Conservation (phyloP, 2,888 invertebrate species). For the Drosophila antonietae region DNA sequence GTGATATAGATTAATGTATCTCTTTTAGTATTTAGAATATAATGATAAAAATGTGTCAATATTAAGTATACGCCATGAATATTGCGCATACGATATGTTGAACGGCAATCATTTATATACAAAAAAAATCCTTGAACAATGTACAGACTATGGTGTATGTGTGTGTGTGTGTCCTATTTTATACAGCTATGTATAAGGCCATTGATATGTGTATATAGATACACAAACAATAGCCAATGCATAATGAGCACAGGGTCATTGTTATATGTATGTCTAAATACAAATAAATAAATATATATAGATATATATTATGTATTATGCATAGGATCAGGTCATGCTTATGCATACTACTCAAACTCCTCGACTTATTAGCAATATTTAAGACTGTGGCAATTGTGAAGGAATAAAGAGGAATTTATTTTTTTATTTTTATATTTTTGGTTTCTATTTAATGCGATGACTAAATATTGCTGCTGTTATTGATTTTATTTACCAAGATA, state of each 20-base stretch:
- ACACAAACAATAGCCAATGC: slow-evolving; percentile 1
- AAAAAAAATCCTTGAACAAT: slow-evolving; percentile 4
- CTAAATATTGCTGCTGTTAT: neutral
- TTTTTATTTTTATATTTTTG: neutral
- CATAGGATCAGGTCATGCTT: neutral
- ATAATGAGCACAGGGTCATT: slow-evolving; percentile 4
- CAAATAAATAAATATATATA: neutral
- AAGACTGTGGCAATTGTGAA: neutral
- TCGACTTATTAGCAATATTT: neutral
- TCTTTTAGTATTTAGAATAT: neutral
- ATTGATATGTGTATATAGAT: neutral
- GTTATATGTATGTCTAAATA: neutral
- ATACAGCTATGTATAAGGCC: slow-evolving; percentile 16
- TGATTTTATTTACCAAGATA: neutral
- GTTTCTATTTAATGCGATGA: neutral
- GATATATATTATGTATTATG: too few relatives aligned
- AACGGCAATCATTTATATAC: slow-evolving; percentile 3
- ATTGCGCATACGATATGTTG: slow-evolving; percentile 23
- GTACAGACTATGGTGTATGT: neutral
- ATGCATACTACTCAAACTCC: neutral
- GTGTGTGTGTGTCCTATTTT: neutral
- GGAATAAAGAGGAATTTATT: neutral
- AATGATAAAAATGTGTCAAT: neutral
- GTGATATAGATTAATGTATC: neutral
- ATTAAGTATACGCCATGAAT: slow-evolving; percentile 24